These are phyloP conservation scores for Amyelois transitella DNA, from an alignment of 1,140 invertebrate species.

Conservation along the genomic window DNA sequence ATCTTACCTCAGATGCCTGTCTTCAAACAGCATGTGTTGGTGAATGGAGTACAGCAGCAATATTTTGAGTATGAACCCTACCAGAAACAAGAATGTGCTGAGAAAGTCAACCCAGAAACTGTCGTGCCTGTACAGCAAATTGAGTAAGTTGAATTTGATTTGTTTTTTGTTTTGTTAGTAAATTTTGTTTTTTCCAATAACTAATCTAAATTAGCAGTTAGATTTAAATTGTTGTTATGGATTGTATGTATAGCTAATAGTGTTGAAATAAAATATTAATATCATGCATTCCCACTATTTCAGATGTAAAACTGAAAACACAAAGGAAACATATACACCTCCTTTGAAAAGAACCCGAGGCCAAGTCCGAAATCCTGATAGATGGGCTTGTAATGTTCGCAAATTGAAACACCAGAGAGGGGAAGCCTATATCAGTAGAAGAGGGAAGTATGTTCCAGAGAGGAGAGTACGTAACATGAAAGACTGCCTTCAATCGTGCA, in stretches of 20 bases:
- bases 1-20: slow-evolving; percentile 48
- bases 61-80: slow-evolving; percentile 46
- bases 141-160: slow-evolving; percentile 40
- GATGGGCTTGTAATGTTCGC: slow-evolving; percentile 58
- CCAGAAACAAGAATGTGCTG: slow-evolving; percentile 44
- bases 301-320: slow-evolving; percentile 38
- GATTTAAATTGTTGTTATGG: too few species aligned
- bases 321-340: slow-evolving; percentile 15
- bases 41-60: slow-evolving; percentile 37
- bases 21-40: slow-evolving; percentile 46
- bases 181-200: background rate
- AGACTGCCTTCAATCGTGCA: slow-evolving; percentile 55
- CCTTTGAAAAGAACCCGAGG: slow-evolving; percentile 33
- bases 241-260: too few species aligned
- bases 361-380: slow-evolving; percentile 41
- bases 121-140: slow-evolving; percentile 18
- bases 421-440: slow-evolving; percentile 57
- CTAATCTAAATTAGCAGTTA: too few species aligned
- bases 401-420: slow-evolving; percentile 61
- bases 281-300: slow-evolving; percentile 14
- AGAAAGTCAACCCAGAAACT: slow-evolving; percentile 43
- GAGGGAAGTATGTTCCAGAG: slow-evolving; percentile 60
- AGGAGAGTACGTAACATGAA: slow-evolving; percentile 48
- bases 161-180: background rate
- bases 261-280: too few species aligned